Base-by-base conservation (phyloP, 2,888 invertebrate genomes). In the Melanchra persicariae region DNA sequence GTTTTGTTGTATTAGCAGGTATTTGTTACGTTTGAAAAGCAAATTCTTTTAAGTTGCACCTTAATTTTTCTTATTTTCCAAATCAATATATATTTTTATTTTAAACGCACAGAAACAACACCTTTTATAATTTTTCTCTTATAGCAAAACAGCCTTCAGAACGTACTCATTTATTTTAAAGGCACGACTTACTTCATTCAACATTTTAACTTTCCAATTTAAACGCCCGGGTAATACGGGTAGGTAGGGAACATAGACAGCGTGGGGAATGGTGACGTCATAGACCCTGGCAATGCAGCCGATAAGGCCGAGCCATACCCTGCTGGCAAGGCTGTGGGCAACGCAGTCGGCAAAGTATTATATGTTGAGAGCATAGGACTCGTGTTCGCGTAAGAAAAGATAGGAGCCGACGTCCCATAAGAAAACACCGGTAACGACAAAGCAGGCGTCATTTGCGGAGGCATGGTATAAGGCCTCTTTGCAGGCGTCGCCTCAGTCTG, bases 381-480 rank as follows among this genome's bases (percentile, higher is more conserved):
- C 0, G 94, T 90, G 51, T 93, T 95, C 2, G 95, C 94, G 79
- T 95, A 95, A 17, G 95, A 93, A 74, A 96, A 94, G n/a, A 95
- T 92, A 0, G 95, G 95, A 0, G 92, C 83, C 0, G 94, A 91
- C 0, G 90, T 91, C 34, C 95, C 96, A 87, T 96, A 97, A n/a
- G 97, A 96, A 22, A 96, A 93, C 58, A 97, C 90, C 0, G 97
- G 96, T 0, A 92, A 89, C n/a, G 91, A 95, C 78, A 91, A 87
- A 0, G 91, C 84, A 0, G 93, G 93, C 0, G 94, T 87, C 81
- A 96, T 93, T 22, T 95, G 93, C 5, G 91, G 92, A 0, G 89
- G 92, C 12, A 92, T 85, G 65, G 95, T 81, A 90, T 96, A 95
- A 79, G 93, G 89, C 79, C 96, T 90, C 54, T 97, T 96, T 40